Conservation (phyloP, 2,113 vertebrate species). For the Anoplopoma fimbria region DNA sequence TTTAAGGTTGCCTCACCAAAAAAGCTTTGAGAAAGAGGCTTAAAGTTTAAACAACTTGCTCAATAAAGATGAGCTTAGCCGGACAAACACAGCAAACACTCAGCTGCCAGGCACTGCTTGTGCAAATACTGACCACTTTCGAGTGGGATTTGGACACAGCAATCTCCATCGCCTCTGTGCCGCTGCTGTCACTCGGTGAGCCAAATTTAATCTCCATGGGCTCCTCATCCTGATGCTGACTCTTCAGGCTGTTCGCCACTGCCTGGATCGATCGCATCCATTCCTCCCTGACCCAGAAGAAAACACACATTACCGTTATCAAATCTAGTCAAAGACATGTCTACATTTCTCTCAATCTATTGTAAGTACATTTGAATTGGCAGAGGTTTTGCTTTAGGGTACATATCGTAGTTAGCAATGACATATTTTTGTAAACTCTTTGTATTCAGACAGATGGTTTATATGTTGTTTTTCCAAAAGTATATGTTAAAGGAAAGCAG, state of each 20-base stretch:
- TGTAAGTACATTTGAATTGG: neutral
- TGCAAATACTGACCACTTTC: constrained; percentile 90
- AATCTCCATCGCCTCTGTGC: constrained; percentile 91
- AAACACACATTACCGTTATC: constrained; percentile 32
- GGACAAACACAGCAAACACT: constrained; percentile 48
- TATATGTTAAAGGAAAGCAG: constrained; percentile 12
- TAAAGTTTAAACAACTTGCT: constrained; percentile 69
- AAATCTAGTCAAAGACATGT: neutral
- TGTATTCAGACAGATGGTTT: neutral
- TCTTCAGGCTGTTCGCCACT: constrained; percentile 93
- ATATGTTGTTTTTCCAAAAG: constrained; percentile 5
- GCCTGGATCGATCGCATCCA: constrained; percentile 95
- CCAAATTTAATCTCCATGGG: constrained; percentile 90
- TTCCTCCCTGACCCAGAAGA: constrained; percentile 86
- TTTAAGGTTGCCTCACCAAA: constrained; percentile 37
- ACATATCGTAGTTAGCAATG: neutral
- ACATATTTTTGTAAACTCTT: neutral
- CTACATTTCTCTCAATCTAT: neutral
- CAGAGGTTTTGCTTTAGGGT: neutral
- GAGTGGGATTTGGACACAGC: constrained; percentile 86
- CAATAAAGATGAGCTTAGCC: constrained; percentile 58
- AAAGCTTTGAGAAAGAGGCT: constrained; percentile 69
- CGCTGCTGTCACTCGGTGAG: constrained; percentile 85
- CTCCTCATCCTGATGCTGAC: constrained; percentile 86
- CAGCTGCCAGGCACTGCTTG: constrained; percentile 57